A percentile compares a stretch with the other conserved stretches of the same genome.
Conservation (phyloP, 2,797 vertebrate genomes). For the Coranthus polyacanthus region DNA sequence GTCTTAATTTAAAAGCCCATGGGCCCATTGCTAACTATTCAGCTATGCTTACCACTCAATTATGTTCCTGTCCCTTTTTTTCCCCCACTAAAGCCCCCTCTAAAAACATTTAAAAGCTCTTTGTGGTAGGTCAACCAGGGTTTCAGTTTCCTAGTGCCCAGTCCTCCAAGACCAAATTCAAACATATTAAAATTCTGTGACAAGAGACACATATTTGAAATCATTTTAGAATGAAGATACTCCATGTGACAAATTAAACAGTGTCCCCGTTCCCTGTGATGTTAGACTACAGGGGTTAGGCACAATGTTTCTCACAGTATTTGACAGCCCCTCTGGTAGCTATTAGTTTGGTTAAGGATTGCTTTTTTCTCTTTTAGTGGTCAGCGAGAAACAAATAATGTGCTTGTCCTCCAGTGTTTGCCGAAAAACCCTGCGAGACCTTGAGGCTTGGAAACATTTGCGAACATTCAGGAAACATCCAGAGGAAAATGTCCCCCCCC, state of each 20-base stretch:
- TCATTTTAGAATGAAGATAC: conserved; percentile 19
- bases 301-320: conserved; percentile 53
- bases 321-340: conserved; percentile 67
- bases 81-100: conserved; percentile 53
- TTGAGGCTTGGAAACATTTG: conserved; percentile 79
- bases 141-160: conserved; percentile 44
- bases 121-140: conserved; percentile 45
- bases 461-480: conserved; percentile 74
- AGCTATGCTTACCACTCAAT: conserved; percentile 81
- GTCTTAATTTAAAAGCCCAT: conserved; percentile 81
- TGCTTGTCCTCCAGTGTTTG: conserved; percentile 67
- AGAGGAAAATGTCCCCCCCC: conserved; percentile 60
- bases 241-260: conserved; percentile 33
- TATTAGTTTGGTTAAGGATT: conserved; percentile 65
- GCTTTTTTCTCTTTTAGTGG: conserved; percentile 62
- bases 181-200: conserved; percentile 30
- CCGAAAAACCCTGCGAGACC: conserved; percentile 63
- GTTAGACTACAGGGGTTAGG: conserved; percentile 39
- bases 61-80: conserved; percentile 73
- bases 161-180: conserved; percentile 45
- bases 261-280: conserved; percentile 26
- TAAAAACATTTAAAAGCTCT: conserved; percentile 62
- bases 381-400: conserved; percentile 74
- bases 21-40: conserved; percentile 69
- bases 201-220: conserved; percentile 19